Evolutionary conservation across 2,888 invertebrate species (phyloP).

Genomic region (Podotricha telesiphe): DNA sequence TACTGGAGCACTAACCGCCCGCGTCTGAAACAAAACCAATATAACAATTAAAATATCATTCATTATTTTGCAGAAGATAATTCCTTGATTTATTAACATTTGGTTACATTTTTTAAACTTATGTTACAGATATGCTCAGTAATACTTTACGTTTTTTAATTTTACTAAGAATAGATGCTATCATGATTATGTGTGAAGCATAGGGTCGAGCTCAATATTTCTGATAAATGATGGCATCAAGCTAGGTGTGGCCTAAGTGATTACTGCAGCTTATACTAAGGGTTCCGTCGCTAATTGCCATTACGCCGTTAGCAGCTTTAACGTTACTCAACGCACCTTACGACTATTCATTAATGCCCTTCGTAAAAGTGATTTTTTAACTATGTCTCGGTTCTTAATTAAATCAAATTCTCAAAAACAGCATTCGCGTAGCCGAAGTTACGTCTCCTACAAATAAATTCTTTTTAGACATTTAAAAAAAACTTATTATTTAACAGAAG

Average conservation of each 20-base stretch:
- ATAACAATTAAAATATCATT: neutral
- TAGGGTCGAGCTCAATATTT: conserved; percentile 57
- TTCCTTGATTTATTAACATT: neutral
- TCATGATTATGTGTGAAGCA: conserved; percentile 27
- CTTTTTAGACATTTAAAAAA: neutral
- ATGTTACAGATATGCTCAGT: neutral
- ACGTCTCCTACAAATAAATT: neutral
- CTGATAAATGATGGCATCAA: conserved; percentile 65
- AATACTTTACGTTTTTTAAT: conserved; percentile 13
- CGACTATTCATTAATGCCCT: conserved; percentile 28
- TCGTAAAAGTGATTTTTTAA: conserved; percentile 6
- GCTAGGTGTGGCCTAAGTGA: conserved; percentile 77
- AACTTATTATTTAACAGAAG: neutral
- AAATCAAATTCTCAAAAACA: neutral
- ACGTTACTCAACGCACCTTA: conserved; percentile 45
- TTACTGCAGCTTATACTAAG: conserved; percentile 73
- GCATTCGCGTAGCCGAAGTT: neutral
- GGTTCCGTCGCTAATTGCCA: conserved; percentile 52
- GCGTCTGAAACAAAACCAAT: conserved; percentile 69
- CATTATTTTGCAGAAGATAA: conserved; percentile 25
- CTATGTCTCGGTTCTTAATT: conserved; percentile 1
- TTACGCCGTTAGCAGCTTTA: conserved; percentile 50
- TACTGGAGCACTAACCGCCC: conserved; percentile 80
- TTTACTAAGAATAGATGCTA: conserved; percentile 31
- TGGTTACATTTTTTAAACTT: neutral